A percentile compares a stretch with the other conserved stretches of the same genome.
Conservation (phyloP, 2,113 vertebrate genomes). For the Gavialis gangeticus region DNA sequence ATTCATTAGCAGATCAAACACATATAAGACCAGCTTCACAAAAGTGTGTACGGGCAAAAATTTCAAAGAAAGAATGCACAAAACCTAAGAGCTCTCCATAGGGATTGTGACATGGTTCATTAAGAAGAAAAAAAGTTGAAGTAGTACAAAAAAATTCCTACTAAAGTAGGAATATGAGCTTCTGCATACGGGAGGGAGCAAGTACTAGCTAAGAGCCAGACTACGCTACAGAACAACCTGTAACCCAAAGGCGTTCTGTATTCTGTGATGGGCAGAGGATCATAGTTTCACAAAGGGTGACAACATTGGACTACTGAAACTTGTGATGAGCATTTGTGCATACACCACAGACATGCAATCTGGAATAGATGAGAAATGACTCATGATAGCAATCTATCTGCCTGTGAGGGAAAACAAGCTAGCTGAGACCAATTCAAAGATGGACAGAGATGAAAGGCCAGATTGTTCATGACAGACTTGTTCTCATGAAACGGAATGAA, state of each 20-base stretch:
- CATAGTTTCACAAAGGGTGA: background rate
- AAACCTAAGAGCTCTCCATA: background rate
- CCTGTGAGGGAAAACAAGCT: background rate
- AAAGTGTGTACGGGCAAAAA: rapidly evolving
- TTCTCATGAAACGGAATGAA: background rate
- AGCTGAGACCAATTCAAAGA: background rate
- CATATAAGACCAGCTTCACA: background rate
- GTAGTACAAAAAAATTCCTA: background rate
- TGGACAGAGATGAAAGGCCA: background rate
- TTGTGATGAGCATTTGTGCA: background rate
- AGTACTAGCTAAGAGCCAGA: background rate
- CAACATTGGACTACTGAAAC: background rate
- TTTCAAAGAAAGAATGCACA: background rate
- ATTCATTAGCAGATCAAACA: background rate
- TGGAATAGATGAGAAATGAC: background rate
- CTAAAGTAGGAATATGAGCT: background rate
- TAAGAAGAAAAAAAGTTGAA: background rate
- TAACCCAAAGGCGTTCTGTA: background rate
- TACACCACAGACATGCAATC: background rate
- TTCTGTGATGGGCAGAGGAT: background rate
- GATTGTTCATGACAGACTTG: background rate
- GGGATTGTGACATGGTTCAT: background rate
- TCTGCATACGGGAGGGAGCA: background rate
- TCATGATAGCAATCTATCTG: background rate
- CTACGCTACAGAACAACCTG: background rate